Percentiles rank a stretch among this genome's conserved stretches.
Evolutionary conservation across 1,140 invertebrate genomes (phyloP).

Genomic region (Drosophila suzukii): DNA sequence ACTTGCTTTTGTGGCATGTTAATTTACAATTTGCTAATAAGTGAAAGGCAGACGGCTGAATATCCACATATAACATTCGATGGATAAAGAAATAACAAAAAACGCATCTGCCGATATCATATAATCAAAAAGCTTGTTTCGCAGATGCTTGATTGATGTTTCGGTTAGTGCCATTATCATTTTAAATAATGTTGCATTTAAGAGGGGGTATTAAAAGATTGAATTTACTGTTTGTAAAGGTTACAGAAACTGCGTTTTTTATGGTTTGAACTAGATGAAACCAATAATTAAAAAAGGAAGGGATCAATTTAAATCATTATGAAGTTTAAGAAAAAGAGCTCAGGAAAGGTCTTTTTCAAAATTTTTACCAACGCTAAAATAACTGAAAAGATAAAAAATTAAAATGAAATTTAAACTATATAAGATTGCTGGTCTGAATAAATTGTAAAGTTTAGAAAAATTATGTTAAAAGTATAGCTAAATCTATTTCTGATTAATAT

Average conservation of each 20-base stretch:
- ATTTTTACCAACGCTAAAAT: too few species aligned
- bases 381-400: too few species aligned
- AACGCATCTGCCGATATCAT: conserved; percentile 31
- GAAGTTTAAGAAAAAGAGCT: neutral
- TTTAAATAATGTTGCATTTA: conserved; percentile 36
- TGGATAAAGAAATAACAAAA: conserved; percentile 22
- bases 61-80: conserved; percentile 17
- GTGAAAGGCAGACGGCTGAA: conserved; percentile 62
- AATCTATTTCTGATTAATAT: too few species aligned
- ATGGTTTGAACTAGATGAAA: neutral
- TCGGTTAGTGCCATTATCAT: conserved; percentile 33
- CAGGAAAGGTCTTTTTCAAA: too few species aligned
- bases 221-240: conserved; percentile 5
- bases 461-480: too few species aligned
- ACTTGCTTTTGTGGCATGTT: conserved; percentile 60
- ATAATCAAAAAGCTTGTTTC: conserved; percentile 35
- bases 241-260: neutral
- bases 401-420: too few species aligned
- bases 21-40: conserved; percentile 78
- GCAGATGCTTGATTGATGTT: conserved; percentile 47
- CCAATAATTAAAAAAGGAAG: neutral
- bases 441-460: too few species aligned
- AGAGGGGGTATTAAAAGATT: conserved; percentile 1
- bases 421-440: too few species aligned
- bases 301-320: neutral